Evolutionary conservation across 2,113 vertebrate species (phyloP).

Genomic region (Oryzias woworae): DNA sequence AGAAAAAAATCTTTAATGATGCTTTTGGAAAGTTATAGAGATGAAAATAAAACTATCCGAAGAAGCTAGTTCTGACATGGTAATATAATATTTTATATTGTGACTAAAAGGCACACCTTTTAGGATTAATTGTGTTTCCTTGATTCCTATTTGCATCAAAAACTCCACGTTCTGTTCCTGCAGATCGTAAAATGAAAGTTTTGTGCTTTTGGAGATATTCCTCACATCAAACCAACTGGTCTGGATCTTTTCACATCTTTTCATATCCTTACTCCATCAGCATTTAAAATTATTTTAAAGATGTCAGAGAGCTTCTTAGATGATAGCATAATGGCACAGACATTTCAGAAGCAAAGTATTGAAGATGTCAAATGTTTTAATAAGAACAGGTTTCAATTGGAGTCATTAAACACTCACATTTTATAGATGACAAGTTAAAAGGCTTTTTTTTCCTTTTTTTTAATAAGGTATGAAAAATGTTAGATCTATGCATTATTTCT

Average conservation of each 20-base stretch:
- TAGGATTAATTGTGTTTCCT: no score
- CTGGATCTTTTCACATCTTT: background rate
- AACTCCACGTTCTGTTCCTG: no score
- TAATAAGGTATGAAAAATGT: background rate
- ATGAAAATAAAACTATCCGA: no score
- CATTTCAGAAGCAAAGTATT: constrained; percentile 1
- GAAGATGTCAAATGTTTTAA: background rate
- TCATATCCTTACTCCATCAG: background rate
- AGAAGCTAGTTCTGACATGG: no score
- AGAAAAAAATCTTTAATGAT: no score
- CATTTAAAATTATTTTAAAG: no score
- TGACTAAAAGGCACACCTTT: no score
- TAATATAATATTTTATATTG: no score
- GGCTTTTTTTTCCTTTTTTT: background rate
- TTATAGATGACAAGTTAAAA: no score
- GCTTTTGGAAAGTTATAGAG: no score
- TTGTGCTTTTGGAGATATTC: background rate
- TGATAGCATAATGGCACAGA: background rate
- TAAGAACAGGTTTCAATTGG: background rate
- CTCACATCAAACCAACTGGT: constrained; percentile 3
- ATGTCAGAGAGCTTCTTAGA: constrained; percentile 1
- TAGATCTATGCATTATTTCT: background rate
- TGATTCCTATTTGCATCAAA: no score
- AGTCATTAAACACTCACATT: background rate
- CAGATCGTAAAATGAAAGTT: background rate